Evolutionary conservation across 1,140 invertebrate genomes (phyloP), one percentile per base, ranked within the genome.

Genomic region (Colletes latitarsis): DNA sequence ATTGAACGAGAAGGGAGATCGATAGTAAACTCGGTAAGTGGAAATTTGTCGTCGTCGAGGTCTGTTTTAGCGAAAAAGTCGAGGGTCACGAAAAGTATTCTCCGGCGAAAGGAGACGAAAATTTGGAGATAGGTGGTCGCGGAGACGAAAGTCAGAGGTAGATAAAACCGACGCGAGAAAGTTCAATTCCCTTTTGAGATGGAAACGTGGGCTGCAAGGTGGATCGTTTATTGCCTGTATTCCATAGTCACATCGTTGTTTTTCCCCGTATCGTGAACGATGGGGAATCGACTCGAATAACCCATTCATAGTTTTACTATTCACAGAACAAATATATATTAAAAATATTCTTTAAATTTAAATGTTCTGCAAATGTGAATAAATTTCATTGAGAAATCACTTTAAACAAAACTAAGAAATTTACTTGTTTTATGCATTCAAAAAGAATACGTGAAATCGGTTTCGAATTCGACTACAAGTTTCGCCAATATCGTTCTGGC

Each of bases 171-270:
- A 53, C 53, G 57, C 15, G 74, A n/a, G 62, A 57, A 14, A 52
- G 74, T 53, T 76, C 73, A 76, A 68, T 67, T 55, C 43, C 39
- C 74, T 68, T 74, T 57, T 55, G 52, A 39, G 30, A 21, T 57
- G 14, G 30, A 57, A 76, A 46, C 15, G 17, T 1, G 39, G 3
- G 17, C 49, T 55, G n/a, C 52, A 70, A 43, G 9, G 57, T 43
- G 17, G n/a, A 19, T 17, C n/a, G 30, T 68, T 68, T 57, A 30
- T 55, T 17, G 49, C 17, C 39, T 9, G 21, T 19, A 74, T 10
- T 41, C 41, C n/a, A 12, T 4, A 15, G n/a, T 8, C 30, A 43
- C 53, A 41, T 17, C 30, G n/a, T 49, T 64, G 15, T 17, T 19
- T 57, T n/a, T 4, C 52, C 17, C 6, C 53, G 15, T 55, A 55